A percentile compares a stretch with the other conserved stretches of the same genome.
phyloP scores from a whole-genome alignment of 2,797 vertebrate species.

The Lerista edwardsae region DNA sequence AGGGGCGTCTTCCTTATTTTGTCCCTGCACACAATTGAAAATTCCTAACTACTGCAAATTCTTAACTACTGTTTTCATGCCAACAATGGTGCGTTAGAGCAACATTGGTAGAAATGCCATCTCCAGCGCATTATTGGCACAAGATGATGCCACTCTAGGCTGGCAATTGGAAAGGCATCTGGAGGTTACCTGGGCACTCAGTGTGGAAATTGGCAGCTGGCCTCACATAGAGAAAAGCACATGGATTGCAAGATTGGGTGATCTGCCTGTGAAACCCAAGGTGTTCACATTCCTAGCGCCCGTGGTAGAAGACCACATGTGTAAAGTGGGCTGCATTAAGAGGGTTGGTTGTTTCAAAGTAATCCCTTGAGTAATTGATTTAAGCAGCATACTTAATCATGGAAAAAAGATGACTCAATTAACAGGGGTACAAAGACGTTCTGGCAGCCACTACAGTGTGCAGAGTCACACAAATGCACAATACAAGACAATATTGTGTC shows the following conservation, averaged over 20 bases:
- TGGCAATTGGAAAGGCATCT: background rate
- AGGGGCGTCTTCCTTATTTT: no score
- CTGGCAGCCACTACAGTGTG: background rate
- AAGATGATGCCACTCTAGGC: background rate
- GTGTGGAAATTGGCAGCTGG: no score
- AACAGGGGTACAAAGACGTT: background rate
- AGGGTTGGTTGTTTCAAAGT: background rate
- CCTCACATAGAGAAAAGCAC: no score
- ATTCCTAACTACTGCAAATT: no score
- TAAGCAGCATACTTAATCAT: background rate
- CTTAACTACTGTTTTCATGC: no score
- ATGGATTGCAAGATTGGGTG: background rate
- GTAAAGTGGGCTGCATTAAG: no score
- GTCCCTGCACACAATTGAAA: no score
- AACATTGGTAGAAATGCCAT: no score
- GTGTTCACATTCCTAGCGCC: no score
- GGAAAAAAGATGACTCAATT: background rate
- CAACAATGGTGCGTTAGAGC: no score
- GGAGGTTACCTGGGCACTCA: background rate
- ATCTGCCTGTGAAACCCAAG: background rate
- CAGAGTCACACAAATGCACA: slow-evolving; percentile 5
- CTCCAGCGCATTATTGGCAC: no score
- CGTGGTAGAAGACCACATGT: background rate
- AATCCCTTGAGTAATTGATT: background rate
- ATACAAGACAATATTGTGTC: accelerated